Evolutionary conservation across 1,140 invertebrate species (phyloP).

Genomic region (Panulirus ornatus): DNA sequence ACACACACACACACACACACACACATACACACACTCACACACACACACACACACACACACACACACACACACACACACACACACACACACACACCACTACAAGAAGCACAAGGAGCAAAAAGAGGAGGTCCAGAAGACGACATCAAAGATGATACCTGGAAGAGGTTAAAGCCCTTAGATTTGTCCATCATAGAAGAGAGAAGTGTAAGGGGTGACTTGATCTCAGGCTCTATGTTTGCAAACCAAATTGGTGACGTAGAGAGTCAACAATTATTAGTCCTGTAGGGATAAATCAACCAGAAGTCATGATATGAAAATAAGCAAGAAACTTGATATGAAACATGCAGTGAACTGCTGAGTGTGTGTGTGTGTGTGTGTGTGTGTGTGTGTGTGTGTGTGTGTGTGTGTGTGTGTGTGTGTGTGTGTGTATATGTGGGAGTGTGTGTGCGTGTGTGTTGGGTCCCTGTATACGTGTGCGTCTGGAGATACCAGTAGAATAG

Average conservation of each 20-base stretch:
- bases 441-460: not conserved
- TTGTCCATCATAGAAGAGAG: no score
- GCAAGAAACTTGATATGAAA: not conserved
- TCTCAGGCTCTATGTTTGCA: not conserved
- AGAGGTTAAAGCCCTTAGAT: not conserved
- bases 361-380: conserved; percentile 17
- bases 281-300: not conserved
- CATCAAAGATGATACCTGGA: not conserved
- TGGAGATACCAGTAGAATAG: not conserved
- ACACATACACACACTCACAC: no score
- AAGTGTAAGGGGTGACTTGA: no score
- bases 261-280: not conserved
- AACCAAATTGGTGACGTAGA: not conserved
- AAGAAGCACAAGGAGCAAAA: no score
- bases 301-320: not conserved
- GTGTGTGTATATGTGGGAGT: not conserved
- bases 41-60: no score
- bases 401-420: not conserved
- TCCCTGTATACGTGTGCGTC: not conserved
- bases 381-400: conserved; percentile 17
- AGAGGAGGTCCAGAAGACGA: no score
- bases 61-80: no score
- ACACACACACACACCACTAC: no score
- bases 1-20: no score
- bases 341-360: not conserved